Conservation (phyloP, 2,888 invertebrate genomes). For the Scaptomyza polygonia region DNA sequence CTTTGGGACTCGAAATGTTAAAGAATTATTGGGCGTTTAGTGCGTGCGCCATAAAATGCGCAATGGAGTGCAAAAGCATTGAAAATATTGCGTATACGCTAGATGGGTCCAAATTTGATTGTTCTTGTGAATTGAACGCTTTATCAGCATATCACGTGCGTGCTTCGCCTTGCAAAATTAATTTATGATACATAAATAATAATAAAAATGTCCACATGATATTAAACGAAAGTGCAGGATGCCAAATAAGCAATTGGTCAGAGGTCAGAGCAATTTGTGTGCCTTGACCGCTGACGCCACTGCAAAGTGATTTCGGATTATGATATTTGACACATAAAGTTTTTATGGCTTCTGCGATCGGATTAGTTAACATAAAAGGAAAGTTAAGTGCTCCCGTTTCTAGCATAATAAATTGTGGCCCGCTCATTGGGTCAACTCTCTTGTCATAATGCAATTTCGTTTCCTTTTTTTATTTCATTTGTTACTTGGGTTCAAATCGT, state of each 20-base stretch:
- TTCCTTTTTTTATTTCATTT: constrained; percentile 55
- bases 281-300: constrained; percentile 35
- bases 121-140: constrained; percentile 39
- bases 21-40: constrained; percentile 42
- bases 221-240: constrained; percentile 36
- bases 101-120: constrained; percentile 9
- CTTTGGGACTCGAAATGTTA: constrained; percentile 6
- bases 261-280: constrained; percentile 49
- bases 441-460: constrained; percentile 40
- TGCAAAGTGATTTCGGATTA: constrained; percentile 68
- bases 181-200: constrained; percentile 57
- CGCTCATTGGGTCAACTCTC: constrained; percentile 40
- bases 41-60: constrained; percentile 32
- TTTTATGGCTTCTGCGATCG: constrained; percentile 50
- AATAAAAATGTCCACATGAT: constrained; percentile 45
- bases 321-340: constrained; percentile 67
- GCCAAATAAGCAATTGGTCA: constrained; percentile 15
- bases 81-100: constrained; percentile 37
- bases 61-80: constrained; percentile 58
- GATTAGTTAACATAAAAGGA: constrained; percentile 34
- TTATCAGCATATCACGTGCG: constrained; percentile 48
- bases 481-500: constrained; percentile 26
- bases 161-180: constrained; percentile 55
- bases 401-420: constrained; percentile 42
- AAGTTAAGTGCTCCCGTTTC: constrained; percentile 4